Base-by-base conservation (phyloP, 2,888 invertebrate genomes). In the Ectropis crepuscularia region DNA sequence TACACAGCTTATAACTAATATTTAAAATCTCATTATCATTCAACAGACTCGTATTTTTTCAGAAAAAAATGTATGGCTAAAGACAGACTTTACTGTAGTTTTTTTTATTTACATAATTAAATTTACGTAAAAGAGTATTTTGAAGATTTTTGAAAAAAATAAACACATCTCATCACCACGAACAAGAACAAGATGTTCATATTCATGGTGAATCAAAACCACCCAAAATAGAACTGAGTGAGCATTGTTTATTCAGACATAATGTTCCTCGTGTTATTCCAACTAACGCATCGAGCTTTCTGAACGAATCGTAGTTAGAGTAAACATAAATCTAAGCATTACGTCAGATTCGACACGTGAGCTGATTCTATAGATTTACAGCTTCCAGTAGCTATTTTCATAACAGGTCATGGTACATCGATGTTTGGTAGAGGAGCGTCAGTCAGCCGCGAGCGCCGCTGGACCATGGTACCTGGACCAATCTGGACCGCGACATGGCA, bases 301-400 rank as follows among this genome's bases (percentile, higher is more conserved):
- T 6, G 39, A 61, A 50, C 41, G 53, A 65, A 67, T 65, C 70
- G 68, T 72, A 71, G 70, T 71, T 77, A 76, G 77, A 76, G 76
- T 77, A 77, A 80, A 82, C 78, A 81, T 77, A 77, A 79, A 78
- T 79, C 72, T 65, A 63, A 74, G 72, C 65, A 67, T 82, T 85
- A 81, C 88, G 87, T 87, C 82, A 88, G 78, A 76, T 84, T 85
- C 81, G 81, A 86, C 84, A 83, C 82, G 83, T 78, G 77, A 80
- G 74, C 78, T 77, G 75, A 72, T 75, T 83, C 81, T 78, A 82
- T 82, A 80, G 75, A 83, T 82, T 84, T 83, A 82, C 80, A 80
- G 80, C 82, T 83, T 89, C 84, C 85, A 87, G 87, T 72, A 66
- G 86, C 90, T 91, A 91, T 90, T 92, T 91, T 90, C 82, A 89